These are phyloP conservation scores for Pipistrellus pygmaeus DNA, from an alignment of 2,797 vertebrate genomes.

Conservation along the genomic window DNA sequence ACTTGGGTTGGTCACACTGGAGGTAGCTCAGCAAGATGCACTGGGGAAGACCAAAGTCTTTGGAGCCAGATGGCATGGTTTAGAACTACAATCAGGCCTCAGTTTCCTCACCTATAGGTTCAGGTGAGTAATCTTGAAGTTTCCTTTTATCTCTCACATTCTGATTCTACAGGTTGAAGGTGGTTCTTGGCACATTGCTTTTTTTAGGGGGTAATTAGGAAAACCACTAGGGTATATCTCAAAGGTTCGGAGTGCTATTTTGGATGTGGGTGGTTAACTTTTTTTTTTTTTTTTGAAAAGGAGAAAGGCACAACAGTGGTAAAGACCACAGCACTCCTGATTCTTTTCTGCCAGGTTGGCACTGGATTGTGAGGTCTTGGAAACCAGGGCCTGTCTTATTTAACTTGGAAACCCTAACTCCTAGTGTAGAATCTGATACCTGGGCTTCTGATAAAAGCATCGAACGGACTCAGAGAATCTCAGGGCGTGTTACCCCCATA, in stretches of 20 bases:
- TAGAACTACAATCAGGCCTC: not conserved
- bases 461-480: slow-evolving; percentile 1
- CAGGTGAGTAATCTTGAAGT: not conserved
- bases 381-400: not conserved
- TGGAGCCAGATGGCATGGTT: not conserved
- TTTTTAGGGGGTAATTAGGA: slow-evolving; percentile 56
- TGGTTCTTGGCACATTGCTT: not conserved
- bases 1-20: slow-evolving; percentile 71
- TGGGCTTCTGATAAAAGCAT: slow-evolving; percentile 8
- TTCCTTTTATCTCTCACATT: not conserved
- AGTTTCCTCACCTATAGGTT: not conserved
- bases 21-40: not conserved
- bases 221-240: slow-evolving; percentile 67
- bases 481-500: not conserved
- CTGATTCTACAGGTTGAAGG: not conserved
- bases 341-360: not conserved
- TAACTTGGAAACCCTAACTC: not conserved
- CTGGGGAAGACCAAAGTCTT: not conserved
- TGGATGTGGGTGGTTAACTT: slow-evolving; percentile 17
- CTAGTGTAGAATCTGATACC: not conserved
- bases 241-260: slow-evolving; percentile 76
- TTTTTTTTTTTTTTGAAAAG: slow-evolving; percentile 30
- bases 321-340: not conserved
- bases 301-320: not conserved
- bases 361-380: not conserved